Evolutionary conservation across 2,113 vertebrate genomes (phyloP).

Genomic region (Micromys minutus): DNA sequence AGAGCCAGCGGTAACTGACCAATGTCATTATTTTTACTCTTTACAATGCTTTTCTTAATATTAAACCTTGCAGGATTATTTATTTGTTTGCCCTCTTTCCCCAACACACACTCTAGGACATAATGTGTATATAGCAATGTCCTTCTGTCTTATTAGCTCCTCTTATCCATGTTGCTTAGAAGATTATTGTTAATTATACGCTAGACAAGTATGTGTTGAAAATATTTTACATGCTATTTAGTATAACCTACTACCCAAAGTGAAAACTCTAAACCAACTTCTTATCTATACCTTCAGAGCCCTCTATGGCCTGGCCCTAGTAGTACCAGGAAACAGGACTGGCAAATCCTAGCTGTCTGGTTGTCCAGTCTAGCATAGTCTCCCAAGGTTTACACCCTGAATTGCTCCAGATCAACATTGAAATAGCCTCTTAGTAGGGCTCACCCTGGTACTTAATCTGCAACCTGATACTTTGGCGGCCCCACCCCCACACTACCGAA

Average conservation of each 20-base stretch:
- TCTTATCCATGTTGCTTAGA: neutral
- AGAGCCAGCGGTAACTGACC: neutral
- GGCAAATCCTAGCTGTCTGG: neutral
- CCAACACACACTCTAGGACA: neutral
- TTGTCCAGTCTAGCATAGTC: neutral
- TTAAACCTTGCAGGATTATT: neutral
- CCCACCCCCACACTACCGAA: rapidly evolving
- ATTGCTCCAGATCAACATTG: neutral
- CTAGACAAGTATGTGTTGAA: neutral
- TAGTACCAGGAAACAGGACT: neutral
- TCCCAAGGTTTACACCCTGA: neutral
- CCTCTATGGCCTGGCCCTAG: neutral
- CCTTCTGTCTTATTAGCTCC: neutral
- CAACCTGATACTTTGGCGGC: neutral
- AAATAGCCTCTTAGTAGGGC: neutral
- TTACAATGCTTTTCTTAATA: neutral
- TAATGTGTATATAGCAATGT: neutral
- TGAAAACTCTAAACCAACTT: neutral
- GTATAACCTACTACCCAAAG: neutral
- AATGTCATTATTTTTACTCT: neutral
- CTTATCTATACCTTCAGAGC: neutral
- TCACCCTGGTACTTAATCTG: neutral
- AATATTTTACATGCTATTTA: neutral
- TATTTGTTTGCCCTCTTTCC: neutral
- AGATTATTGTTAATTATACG: neutral